phyloP scores from a whole-genome alignment of 2,113 vertebrate genomes.

The Protobothrops mucrosquamatus region DNA sequence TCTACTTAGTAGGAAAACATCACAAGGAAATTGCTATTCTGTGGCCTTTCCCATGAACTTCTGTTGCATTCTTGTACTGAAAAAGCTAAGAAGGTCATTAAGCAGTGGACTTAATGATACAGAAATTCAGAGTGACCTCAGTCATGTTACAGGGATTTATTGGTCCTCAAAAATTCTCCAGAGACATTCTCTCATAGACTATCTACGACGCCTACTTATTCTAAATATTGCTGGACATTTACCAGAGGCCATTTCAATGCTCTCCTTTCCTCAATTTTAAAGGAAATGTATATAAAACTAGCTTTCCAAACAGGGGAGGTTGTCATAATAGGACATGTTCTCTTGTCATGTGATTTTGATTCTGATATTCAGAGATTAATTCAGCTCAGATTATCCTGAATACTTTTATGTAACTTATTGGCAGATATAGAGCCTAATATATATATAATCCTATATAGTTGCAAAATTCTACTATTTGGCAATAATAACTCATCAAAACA shows the following conservation, averaged over 20 bases:
- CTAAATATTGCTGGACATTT: neutral
- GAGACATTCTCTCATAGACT: neutral
- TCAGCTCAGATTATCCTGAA: neutral
- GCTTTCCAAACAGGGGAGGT: neutral
- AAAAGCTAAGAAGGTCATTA: neutral
- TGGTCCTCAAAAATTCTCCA: neutral
- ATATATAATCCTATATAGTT: neutral
- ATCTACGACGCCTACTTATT: neutral
- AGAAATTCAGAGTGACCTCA: neutral
- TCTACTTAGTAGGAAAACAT: neutral
- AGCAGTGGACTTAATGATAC: neutral
- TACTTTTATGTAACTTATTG: neutral
- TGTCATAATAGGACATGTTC: neutral
- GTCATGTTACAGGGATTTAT: neutral
- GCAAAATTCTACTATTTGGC: neutral
- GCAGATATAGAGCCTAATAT: neutral
- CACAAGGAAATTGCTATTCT: neutral
- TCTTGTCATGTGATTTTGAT: neutral
- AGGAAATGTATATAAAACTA: neutral
- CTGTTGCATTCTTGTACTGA: neutral
- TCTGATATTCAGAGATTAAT: neutral
- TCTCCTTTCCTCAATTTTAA: neutral
- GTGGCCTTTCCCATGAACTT: neutral
- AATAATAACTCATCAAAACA: neutral
- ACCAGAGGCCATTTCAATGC: neutral